A percentile compares a stretch with the other conserved stretches of the same genome.
These are phyloP conservation scores for Chromobotia macracanthus DNA, from an alignment of 2,797 vertebrate genomes.

Conservation along the genomic window DNA sequence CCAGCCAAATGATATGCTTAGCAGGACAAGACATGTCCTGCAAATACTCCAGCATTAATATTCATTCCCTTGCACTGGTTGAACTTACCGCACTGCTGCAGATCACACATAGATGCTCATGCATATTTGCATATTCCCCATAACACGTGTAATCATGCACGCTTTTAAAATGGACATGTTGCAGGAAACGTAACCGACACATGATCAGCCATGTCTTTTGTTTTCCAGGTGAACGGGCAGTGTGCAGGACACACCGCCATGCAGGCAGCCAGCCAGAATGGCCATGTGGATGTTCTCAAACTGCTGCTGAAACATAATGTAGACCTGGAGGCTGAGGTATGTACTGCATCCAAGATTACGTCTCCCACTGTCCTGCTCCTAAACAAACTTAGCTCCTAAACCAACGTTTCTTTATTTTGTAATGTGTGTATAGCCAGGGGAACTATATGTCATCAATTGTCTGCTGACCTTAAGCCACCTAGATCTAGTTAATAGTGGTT, in stretches of 20 bases:
- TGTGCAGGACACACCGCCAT: slow-evolving; percentile 99
- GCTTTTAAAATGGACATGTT: slow-evolving; percentile 59
- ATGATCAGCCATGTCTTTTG: slow-evolving; percentile 15
- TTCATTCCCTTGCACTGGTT: slow-evolving; percentile 64
- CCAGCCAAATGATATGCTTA: slow-evolving; percentile 73
- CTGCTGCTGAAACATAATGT: slow-evolving; percentile 96
- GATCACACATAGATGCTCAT: slow-evolving; percentile 56
- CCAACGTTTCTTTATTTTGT: neutral
- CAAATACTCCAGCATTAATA: slow-evolving; percentile 77
- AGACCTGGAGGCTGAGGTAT: slow-evolving; percentile 97
- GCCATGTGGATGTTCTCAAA: slow-evolving; percentile 96
- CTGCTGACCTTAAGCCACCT: neutral
- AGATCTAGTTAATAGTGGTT: slow-evolving; percentile 10
- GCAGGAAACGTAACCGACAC: neutral
- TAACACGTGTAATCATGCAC: slow-evolving; percentile 37
- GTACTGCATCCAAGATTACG: neutral
- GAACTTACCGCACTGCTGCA: slow-evolving; percentile 76
- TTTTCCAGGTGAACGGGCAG: slow-evolving; percentile 92
- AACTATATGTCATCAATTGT: neutral
- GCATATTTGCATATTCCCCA: slow-evolving; percentile 40
- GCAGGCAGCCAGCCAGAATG: slow-evolving; percentile 99
- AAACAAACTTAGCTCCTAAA: neutral
- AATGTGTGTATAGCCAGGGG: neutral
- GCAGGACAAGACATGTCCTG: slow-evolving; percentile 79
- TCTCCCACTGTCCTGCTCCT: neutral